A percentile compares a stretch with the other conserved stretches of the same genome.
Evolutionary conservation across 2,888 invertebrate genomes (phyloP).

Genomic region (Aspidapion aeneum): DNA sequence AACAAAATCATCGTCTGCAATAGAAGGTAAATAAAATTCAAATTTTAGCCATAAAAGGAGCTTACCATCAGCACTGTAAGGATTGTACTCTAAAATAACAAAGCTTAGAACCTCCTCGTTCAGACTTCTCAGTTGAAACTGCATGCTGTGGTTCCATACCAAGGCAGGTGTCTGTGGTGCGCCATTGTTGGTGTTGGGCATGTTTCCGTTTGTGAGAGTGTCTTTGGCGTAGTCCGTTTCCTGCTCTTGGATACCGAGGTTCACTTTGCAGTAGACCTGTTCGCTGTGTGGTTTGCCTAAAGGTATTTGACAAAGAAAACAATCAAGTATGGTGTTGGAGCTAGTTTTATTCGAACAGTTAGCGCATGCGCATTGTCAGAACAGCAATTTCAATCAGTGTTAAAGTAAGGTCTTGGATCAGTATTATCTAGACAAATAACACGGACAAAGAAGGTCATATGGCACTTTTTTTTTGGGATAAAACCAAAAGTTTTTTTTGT

Average conservation of each 20-base stretch:
- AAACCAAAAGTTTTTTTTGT: too few relatives aligned
- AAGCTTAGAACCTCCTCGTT: conserved; percentile 65
- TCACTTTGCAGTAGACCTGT: conserved; percentile 71
- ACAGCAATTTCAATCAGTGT: too few relatives aligned
- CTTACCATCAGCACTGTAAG: conserved; percentile 70
- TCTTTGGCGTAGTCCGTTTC: conserved; percentile 60
- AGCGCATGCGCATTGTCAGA: too few relatives aligned
- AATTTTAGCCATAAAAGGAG: neutral
- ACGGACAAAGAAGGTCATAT: too few relatives aligned
- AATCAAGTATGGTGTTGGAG: too few relatives aligned
- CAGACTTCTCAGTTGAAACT: conserved; percentile 67
- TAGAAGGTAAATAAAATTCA: neutral
- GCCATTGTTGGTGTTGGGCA: conserved; percentile 36
- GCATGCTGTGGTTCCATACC: conserved; percentile 73
- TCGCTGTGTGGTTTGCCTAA: conserved; percentile 55
- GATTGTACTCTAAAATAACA: conserved; percentile 66
- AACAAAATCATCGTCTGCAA: conserved; percentile 3
- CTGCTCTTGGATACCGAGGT: conserved; percentile 68
- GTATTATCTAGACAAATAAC: too few relatives aligned
- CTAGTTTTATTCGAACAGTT: too few relatives aligned
- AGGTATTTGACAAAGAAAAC: conserved; percentile 7
- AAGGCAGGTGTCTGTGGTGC: conserved; percentile 47
- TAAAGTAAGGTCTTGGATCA: too few relatives aligned
- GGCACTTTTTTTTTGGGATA: too few relatives aligned
- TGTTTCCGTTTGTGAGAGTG: conserved; percentile 46